A percentile compares a stretch with the other conserved stretches of the same genome.
phyloP scores from a whole-genome alignment of 2,113 vertebrate species.

The Chaetura pelagica region DNA sequence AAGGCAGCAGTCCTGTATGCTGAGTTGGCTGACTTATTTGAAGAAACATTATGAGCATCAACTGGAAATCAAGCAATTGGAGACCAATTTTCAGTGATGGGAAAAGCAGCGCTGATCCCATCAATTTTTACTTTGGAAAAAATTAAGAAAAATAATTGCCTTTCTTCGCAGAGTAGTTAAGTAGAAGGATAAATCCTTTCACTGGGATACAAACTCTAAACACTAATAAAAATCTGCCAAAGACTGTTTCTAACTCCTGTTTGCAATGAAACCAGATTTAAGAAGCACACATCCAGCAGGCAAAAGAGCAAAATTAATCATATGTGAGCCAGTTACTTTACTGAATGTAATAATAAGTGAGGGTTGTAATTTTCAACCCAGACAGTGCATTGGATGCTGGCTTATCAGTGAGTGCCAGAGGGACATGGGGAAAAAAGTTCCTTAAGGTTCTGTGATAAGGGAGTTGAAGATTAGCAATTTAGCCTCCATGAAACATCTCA shows the following conservation, averaged over 20 bases:
- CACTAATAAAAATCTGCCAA: not conserved
- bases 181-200: not conserved
- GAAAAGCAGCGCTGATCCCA: constrained; percentile 1
- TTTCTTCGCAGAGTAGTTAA: not conserved
- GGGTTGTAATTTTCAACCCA: not conserved
- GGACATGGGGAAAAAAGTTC: not conserved
- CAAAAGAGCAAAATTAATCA: not conserved
- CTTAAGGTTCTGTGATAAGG: not conserved
- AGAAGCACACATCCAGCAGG: not conserved
- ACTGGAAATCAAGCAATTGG: not conserved
- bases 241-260: not conserved
- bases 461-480: not conserved
- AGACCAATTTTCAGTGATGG: not conserved
- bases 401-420: fast-evolving
- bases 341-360: not conserved
- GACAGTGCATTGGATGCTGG: not conserved
- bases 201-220: not conserved
- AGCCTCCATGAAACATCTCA: not conserved
- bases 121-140: not conserved
- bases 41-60: not conserved
- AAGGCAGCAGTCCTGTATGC: not conserved
- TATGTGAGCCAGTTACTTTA: not conserved
- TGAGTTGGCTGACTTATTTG: not conserved
- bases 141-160: not conserved
- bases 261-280: not conserved